These are phyloP conservation scores for Coelogynopora nodosa DNA, from an alignment of 2,888 invertebrate genomes.

Conservation along the genomic window DNA sequence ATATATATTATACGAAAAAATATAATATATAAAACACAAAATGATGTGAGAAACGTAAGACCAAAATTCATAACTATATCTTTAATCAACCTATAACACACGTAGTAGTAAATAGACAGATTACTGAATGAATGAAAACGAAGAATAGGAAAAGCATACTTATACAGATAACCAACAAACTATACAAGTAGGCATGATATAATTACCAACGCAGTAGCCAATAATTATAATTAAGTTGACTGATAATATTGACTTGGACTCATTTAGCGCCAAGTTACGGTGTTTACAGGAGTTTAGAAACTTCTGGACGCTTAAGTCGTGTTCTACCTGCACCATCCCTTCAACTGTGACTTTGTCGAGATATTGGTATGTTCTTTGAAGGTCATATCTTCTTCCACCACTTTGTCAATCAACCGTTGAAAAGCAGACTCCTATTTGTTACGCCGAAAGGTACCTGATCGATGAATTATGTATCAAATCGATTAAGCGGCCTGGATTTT, in stretches of 20 bases:
- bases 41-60: too few species aligned
- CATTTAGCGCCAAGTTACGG: not conserved
- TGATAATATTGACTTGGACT: not conserved
- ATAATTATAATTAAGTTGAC: not conserved
- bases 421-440: constrained; percentile 2
- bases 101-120: too few species aligned
- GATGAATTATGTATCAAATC: not conserved
- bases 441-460: not conserved
- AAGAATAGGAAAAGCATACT: too few species aligned
- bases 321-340: not conserved
- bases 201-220: not conserved
- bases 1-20: too few species aligned
- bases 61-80: too few species aligned
- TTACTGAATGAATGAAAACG: too few species aligned
- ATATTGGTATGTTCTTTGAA: not conserved
- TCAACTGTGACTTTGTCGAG: constrained; percentile 5
- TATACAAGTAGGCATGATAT: too few species aligned
- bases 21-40: too few species aligned
- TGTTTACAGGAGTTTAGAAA: not conserved
- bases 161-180: too few species aligned
- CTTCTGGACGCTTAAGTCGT: constrained; percentile 10
- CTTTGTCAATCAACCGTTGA: not conserved
- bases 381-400: not conserved
- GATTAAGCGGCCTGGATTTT: not conserved
- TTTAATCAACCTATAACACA: too few species aligned